Percentiles rank a stretch among this genome's conserved stretches.
Evolutionary conservation across 2,797 vertebrate genomes (phyloP).

Genomic region (Poeciliopsis paucimaculata): DNA sequence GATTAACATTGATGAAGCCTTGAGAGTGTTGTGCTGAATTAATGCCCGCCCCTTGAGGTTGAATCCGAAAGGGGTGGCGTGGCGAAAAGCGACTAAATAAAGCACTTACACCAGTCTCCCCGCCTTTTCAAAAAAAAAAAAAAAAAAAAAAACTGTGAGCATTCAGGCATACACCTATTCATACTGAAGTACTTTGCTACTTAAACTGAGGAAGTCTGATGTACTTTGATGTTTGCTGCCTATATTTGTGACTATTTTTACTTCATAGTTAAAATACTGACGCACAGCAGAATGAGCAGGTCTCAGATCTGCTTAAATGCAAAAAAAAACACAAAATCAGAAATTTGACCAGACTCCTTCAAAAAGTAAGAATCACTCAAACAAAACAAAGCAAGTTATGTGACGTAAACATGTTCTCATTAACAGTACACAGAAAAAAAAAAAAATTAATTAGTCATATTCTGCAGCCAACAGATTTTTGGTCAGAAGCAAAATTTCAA

Average conservation of each 20-base stretch:
- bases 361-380: not conserved
- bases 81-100: constrained; percentile 62
- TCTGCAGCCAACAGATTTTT: not conserved
- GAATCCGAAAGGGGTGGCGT: constrained; percentile 23
- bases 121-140: constrained; percentile 23
- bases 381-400: not conserved
- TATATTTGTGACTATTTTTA: not conserved
- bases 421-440: not conserved
- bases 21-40: constrained; percentile 60
- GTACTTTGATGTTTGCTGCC: not conserved
- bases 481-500: not conserved
- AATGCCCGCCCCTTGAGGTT: constrained; percentile 57
- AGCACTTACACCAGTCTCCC: constrained; percentile 45
- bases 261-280: not conserved
- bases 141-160: constrained; percentile 11
- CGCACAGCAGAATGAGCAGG: constrained; percentile 7
- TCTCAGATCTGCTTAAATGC: not conserved
- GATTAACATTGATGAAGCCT: constrained; percentile 69
- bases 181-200: not conserved
- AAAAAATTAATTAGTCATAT: not conserved
- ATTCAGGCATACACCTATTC: constrained; percentile 8
- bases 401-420: not conserved
- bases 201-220: not conserved
- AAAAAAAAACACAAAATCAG: not conserved
- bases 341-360: not conserved